A percentile compares a stretch with the other conserved stretches of the same genome.
Evolutionary conservation across 2,888 invertebrate genomes (phyloP).

Genomic region (Drosophila acutilabella): DNA sequence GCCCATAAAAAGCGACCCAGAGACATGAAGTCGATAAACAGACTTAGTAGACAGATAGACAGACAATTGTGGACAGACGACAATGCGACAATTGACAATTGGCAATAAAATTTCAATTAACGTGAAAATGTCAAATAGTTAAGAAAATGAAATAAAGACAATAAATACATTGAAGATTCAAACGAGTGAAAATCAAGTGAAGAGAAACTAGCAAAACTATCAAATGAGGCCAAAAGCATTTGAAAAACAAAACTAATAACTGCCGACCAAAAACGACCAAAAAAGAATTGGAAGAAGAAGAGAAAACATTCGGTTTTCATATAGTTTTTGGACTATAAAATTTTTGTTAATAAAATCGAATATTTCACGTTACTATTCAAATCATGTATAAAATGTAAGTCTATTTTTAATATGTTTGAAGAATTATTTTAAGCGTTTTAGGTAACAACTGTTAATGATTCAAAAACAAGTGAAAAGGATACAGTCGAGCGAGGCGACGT

Average conservation of each 20-base stretch:
- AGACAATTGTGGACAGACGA: neutral
- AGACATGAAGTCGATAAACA: conserved; percentile 16
- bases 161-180: conserved; percentile 20
- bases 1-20: conserved; percentile 59
- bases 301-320: conserved; percentile 3
- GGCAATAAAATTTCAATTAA: conserved; percentile 72
- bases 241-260: conserved; percentile 5
- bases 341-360: too few relatives aligned
- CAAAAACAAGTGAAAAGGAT: too few relatives aligned
- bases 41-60: conserved; percentile 14
- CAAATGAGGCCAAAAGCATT: conserved; percentile 23
- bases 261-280: too few relatives aligned
- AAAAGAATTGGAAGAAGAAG: neutral
- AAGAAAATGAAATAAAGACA: conserved; percentile 41
- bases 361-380: too few relatives aligned
- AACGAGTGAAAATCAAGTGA: conserved; percentile 31
- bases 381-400: too few relatives aligned
- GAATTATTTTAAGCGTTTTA: too few relatives aligned
- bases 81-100: conserved; percentile 66
- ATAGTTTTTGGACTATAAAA: neutral
- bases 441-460: too few relatives aligned
- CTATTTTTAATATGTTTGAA: too few relatives aligned
- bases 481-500: too few relatives aligned
- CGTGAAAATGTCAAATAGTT: conserved; percentile 54
- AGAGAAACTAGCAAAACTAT: conserved; percentile 12